Conservation (phyloP, 2,797 vertebrate genomes). For the Onychomys torridus region DNA sequence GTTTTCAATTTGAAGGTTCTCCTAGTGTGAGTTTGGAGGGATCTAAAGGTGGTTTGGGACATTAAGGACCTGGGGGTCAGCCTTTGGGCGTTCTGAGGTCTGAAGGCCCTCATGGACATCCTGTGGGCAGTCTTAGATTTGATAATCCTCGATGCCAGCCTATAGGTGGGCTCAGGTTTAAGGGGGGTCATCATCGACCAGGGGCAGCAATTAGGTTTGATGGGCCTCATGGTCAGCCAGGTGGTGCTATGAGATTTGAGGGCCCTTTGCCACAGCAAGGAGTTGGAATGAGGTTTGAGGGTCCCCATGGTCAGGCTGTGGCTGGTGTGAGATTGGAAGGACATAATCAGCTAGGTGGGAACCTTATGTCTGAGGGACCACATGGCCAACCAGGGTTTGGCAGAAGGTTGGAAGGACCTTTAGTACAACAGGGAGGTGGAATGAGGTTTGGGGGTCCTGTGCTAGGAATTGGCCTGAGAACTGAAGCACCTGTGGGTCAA, state of each 20-base stretch:
- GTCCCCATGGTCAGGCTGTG: constrained; percentile 88
- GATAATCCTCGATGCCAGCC: constrained; percentile 91
- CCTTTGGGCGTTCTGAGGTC: constrained; percentile 89
- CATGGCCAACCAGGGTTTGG: constrained; percentile 88
- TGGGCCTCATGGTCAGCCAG: constrained; percentile 86
- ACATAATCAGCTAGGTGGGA: constrained; percentile 88
- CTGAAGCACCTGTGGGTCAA: constrained; percentile 90
- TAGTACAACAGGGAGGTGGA: constrained; percentile 87
- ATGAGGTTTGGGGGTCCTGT: constrained; percentile 90
- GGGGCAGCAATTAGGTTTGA: constrained; percentile 88
- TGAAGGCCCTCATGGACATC: constrained; percentile 89
- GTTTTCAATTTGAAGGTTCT: constrained; percentile 91
- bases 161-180: constrained; percentile 91
- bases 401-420: constrained; percentile 91
- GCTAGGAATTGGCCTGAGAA: constrained; percentile 88
- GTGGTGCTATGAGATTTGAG: constrained; percentile 87
- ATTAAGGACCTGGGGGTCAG: constrained; percentile 90
- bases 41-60: constrained; percentile 88
- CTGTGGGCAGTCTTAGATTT: constrained; percentile 89
- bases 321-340: constrained; percentile 84
- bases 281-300: constrained; percentile 91
- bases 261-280: constrained; percentile 90
- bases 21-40: constrained; percentile 91
- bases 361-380: constrained; percentile 91
- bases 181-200: constrained; percentile 88